Evolutionary conservation across 2,888 invertebrate genomes (phyloP).

Genomic region (Cactoblastis cactorum): DNA sequence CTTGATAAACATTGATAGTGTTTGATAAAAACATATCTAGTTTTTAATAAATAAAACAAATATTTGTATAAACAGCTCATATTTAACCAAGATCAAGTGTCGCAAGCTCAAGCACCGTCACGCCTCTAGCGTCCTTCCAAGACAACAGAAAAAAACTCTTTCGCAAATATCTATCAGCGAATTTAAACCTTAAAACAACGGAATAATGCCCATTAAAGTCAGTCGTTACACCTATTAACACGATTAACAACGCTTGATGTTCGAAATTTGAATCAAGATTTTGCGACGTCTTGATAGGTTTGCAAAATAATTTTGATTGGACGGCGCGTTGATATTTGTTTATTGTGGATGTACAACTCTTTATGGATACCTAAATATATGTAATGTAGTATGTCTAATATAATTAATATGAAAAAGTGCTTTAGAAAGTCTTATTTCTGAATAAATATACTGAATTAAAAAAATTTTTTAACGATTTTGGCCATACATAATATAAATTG

Average conservation of each 20-base stretch:
- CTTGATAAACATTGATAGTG: too few relatives aligned
- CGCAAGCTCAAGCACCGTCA: slow-evolving; percentile 44
- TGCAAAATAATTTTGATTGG: slow-evolving; percentile 20
- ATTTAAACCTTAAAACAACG: slow-evolving; percentile 30
- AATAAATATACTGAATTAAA: too few relatives aligned
- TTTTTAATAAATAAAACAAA: background rate
- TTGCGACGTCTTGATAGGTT: slow-evolving; percentile 24
- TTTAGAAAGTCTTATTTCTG: too few relatives aligned
- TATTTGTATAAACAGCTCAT: slow-evolving; percentile 14
- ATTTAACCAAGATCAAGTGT: slow-evolving; percentile 33
- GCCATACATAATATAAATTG: too few relatives aligned
- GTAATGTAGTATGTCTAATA: too few relatives aligned
- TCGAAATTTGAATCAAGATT: slow-evolving; percentile 39
- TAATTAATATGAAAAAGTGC: too few relatives aligned
- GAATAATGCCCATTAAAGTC: slow-evolving; percentile 23
- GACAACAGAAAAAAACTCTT: slow-evolving; percentile 45
- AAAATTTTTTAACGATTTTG: too few relatives aligned
- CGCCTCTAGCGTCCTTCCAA: slow-evolving; percentile 57
- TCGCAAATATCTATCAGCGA: slow-evolving; percentile 35
- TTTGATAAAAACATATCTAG: too few relatives aligned
- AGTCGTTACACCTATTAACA: slow-evolving; percentile 52
- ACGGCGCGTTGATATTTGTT: too few relatives aligned
- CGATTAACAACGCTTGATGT: slow-evolving; percentile 58
- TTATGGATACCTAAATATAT: too few relatives aligned
- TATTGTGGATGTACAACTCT: too few relatives aligned